phyloP scores from a whole-genome alignment of 2,797 vertebrate genomes.

The Rhynchotus rufescens region DNA sequence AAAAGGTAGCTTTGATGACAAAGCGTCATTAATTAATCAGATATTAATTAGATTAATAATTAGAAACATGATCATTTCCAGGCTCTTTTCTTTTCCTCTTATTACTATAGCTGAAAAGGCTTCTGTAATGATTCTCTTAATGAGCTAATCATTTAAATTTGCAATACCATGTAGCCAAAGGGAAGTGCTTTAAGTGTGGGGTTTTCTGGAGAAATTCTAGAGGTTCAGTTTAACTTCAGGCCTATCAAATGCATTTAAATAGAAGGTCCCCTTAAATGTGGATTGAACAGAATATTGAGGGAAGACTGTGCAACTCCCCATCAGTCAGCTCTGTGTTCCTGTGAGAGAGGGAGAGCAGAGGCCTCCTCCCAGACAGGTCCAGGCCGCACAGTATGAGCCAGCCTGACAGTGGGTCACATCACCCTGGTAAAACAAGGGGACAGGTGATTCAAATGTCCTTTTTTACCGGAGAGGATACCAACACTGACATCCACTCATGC shows the following conservation, averaged over 20 bases:
- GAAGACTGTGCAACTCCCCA: neutral
- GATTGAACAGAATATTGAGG: neutral
- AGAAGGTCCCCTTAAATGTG: neutral
- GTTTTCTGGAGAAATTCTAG: neutral
- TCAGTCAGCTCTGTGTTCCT: neutral
- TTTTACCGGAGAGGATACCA: neutral
- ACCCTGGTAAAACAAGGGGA: neutral
- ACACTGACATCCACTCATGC: rapidly evolving
- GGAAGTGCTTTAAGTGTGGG: neutral
- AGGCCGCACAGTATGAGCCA: neutral
- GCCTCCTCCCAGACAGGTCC: neutral
- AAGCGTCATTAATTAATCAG: constrained; percentile 59
- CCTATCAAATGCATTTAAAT: neutral
- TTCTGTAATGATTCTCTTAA: neutral
- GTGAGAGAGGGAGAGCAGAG: neutral
- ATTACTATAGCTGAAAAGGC: constrained; percentile 37
- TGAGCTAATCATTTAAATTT: constrained; percentile 53
- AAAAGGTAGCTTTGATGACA: constrained; percentile 55
- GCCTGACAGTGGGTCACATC: neutral
- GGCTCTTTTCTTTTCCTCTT: constrained; percentile 4
- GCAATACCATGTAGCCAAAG: constrained; percentile 22
- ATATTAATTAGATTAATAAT: constrained; percentile 65
- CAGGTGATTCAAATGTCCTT: neutral
- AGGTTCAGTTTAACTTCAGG: neutral
- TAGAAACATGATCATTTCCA: constrained; percentile 30